Base-by-base conservation (phyloP, 2,888 invertebrate genomes). In the Andrena haemorrhoa region DNA sequence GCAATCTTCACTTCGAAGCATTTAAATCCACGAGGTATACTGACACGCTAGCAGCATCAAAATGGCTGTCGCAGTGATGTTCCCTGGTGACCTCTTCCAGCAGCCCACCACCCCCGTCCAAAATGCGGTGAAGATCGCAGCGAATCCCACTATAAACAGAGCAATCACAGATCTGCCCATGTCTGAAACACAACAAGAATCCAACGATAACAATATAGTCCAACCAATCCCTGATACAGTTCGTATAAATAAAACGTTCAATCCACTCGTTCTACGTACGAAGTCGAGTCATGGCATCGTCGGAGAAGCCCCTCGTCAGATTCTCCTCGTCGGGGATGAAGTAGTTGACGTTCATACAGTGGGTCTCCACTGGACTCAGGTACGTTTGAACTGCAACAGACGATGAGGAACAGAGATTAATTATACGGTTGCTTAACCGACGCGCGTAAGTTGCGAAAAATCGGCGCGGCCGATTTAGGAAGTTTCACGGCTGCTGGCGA, bases 31-130 rank as follows among this genome's bases (percentile, higher is more conserved):
- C 8, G 35, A 69, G 56, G 8, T 68, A 61, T 90, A 95, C 97
- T 96, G 94, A 98, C 98, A 98, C 90, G 98, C 97, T 84, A 98
- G 95, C 72, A 98, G 95, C 96, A 98, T 97, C 70, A 98, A 95
- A 89, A 98, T 97, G 41, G 98, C 98, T 4, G 98, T 98, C 70
- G 98, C 97, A 35, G 98, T 98, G 90, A 98, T 98, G 93, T 98
- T 98, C 86, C 98, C 98, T 8, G 98, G 97, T 68, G 98, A 98
- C 89, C 99, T 96, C 94, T 98, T 97, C 98, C 99, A 99, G 94
- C 99, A 99, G 89, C 99, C 99, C 47, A 98, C 97, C 16, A 99
- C 97, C 79, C 99, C 99, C 74, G 98, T 98, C 96, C 98, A 98
- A 95, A 99, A 99, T 29, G 98, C 98, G 89, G 98, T 96, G 94